These are phyloP conservation scores for Boloria euphrosyne DNA, from an alignment of 2,888 invertebrate species.

Conservation along the genomic window DNA sequence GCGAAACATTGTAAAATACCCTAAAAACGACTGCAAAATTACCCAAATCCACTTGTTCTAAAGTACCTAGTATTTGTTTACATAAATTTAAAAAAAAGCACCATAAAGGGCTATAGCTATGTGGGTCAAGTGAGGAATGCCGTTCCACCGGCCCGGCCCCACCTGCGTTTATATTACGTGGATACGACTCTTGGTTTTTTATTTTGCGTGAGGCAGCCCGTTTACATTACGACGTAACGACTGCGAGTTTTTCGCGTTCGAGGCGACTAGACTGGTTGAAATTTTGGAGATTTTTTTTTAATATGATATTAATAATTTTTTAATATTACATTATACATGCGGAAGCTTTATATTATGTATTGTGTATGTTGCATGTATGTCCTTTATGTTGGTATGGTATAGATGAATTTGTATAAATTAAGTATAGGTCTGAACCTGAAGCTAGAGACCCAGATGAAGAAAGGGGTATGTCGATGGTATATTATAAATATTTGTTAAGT, in stretches of 20 bases:
- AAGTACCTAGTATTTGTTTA: conserved; percentile 36
- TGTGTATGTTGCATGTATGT: too few species aligned
- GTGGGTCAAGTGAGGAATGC: conserved; percentile 79
- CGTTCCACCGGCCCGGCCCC: conserved; percentile 72
- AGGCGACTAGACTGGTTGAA: background rate
- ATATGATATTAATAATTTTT: too few species aligned
- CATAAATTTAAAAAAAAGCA: conserved; percentile 34
- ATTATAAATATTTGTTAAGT: too few species aligned
- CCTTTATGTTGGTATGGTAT: too few species aligned
- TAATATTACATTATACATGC: too few species aligned
- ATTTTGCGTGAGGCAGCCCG: conserved; percentile 17
- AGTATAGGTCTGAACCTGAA: too few species aligned
- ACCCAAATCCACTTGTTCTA: background rate
- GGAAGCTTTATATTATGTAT: too few species aligned
- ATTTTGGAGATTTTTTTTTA: background rate
- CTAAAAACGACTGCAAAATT: conserved; percentile 3
- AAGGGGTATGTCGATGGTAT: too few species aligned
- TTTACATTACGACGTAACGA: conserved; percentile 24
- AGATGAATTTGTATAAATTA: too few species aligned
- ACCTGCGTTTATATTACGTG: conserved; percentile 44
- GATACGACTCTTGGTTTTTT: conserved; percentile 25
- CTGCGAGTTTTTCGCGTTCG: background rate
- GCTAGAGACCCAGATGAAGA: too few species aligned
- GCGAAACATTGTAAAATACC: background rate
- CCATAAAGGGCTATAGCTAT: conserved; percentile 53